phyloP scores from a whole-genome alignment of 2,888 invertebrate species.

The Mamestra brassicae region DNA sequence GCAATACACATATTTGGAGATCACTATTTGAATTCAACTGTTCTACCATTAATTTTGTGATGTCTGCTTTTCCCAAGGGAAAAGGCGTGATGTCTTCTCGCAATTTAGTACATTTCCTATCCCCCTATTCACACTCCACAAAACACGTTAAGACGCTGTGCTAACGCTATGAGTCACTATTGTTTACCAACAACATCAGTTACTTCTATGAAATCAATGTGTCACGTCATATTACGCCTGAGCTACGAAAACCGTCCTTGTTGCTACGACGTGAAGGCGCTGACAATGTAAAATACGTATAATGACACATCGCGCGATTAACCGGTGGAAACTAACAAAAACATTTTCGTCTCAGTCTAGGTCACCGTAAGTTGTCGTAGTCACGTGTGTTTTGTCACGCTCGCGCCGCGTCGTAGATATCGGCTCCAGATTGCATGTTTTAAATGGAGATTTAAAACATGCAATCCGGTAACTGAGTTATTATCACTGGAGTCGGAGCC shows the following conservation, averaged over 20 bases:
- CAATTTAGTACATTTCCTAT: too few relatives aligned
- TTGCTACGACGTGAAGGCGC: neutral
- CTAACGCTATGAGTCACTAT: neutral
- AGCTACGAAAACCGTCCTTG: neutral
- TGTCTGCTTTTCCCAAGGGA: too few relatives aligned
- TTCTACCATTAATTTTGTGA: too few relatives aligned
- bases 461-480: neutral
- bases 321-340: neutral
- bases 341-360: neutral
- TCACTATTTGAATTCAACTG: too few relatives aligned
- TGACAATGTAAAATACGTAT: neutral
- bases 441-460: neutral
- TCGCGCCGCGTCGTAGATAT: constrained; percentile 7
- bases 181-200: neutral
- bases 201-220: neutral
- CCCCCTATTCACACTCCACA: too few relatives aligned
- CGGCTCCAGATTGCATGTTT: neutral
- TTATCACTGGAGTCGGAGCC: neutral
- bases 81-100: too few relatives aligned
- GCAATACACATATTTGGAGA: too few relatives aligned
- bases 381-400: neutral
- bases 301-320: neutral
- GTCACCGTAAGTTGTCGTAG: too few relatives aligned
- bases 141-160: too few relatives aligned
- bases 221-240: neutral